Evolutionary conservation across 2,797 vertebrate species (phyloP).

Genomic region (Darevskia nairensis): DNA sequence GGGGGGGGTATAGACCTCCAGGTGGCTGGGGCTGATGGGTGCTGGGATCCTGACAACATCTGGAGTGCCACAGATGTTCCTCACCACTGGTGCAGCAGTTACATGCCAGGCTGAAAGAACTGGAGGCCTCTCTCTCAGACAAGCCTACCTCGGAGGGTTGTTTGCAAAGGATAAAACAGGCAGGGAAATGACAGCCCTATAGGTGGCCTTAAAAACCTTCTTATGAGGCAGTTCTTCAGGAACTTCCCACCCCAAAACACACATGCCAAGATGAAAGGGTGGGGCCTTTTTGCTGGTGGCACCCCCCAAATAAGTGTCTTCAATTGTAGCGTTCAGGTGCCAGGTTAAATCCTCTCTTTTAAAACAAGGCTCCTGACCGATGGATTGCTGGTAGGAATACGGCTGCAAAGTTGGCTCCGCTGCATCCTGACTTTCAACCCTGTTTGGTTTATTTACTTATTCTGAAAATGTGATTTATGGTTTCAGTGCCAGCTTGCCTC

Average conservation of each 20-base stretch:
- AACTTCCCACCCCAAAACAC: not conserved
- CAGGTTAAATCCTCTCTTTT: not conserved
- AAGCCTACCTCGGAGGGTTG: not conserved
- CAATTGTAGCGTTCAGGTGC: not conserved
- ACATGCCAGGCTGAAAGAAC: not conserved
- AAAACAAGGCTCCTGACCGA: not conserved
- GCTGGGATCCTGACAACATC: not conserved
- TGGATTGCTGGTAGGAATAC: not conserved
- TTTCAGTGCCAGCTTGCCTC: not conserved
- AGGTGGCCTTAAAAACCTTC: not conserved
- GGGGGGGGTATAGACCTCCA: too few relatives aligned
- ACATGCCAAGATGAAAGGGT: too few relatives aligned
- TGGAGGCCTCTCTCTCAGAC: not conserved
- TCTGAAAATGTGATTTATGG: not conserved
- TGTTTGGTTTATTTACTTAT: not conserved
- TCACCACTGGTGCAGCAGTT: too few relatives aligned
- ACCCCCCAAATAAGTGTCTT: not conserved
- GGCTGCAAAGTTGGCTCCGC: not conserved
- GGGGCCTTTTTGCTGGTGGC: not conserved
- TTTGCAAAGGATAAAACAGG: not conserved
- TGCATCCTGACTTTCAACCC: too few relatives aligned
- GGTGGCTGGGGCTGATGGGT: too few relatives aligned
- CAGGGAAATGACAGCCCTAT: not conserved
- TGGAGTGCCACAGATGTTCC: not conserved
- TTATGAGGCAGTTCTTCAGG: not conserved